Base-by-base conservation (phyloP, 1,140 invertebrate species). In the Mizuhopecten yessoensis region DNA sequence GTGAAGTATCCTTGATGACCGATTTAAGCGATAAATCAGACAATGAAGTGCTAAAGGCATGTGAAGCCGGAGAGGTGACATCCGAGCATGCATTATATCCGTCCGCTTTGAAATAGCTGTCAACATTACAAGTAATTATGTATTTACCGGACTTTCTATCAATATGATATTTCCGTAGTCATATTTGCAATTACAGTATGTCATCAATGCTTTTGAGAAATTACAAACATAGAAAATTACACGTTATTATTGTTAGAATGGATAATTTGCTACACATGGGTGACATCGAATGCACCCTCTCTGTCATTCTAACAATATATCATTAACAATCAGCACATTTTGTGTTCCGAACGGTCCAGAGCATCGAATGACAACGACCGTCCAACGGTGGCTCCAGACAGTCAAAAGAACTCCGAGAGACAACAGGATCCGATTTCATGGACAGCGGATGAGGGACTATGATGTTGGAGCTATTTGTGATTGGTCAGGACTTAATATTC, bases 81-180 rank as follows among this genome's bases (percentile, higher is more conserved):
- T 75, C 57, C 57, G 15, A 13, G 29, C 57, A 75, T 75, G 57
- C 57, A 75, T 75, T 75, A n/a, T 75, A 75, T 75, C 57, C 57
- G 57, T 75, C 57, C 57, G n/a, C 57, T 75, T 75, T 75, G 57
- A 75, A 29, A 75, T 29, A 29, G 57, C 57, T 75, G 57, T 75
- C 57, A 75, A 75, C 57, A 75, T 75, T n/a, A 75, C 57, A 29
- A 75, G 57, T 75, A 75, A 75, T 75, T 75, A 75, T 29, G 57
- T 75, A 75, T 75, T 75, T 75, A 75, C 57, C 57, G 57, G 9
- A 75, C 57, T 75, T 75, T 75, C 57, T 75, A 75, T 75, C 57
- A 75, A 75, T n/a, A 75, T 75, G 57, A 75, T 75, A 75, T 75
- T 75, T 75, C 57, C 57, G 57, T 75, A 75, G 57, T 75, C 57